Evolutionary conservation across 2,113 vertebrate species (phyloP), one percentile per base, ranked within the genome.

Genomic region (Pterocles gutturalis): DNA sequence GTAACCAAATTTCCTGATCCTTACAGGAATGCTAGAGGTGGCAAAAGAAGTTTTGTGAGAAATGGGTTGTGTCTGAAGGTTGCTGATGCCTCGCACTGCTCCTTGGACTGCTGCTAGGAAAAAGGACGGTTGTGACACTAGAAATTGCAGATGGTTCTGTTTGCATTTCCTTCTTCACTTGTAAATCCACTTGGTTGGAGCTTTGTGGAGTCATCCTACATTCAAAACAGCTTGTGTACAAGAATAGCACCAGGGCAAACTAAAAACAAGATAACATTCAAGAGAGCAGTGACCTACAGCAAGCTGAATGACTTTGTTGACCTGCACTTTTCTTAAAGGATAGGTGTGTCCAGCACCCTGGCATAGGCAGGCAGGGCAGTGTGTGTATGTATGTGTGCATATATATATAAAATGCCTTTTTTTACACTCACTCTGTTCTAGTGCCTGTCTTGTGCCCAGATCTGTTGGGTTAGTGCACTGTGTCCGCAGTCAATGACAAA

Each of bases 341-440:
- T 2, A 19, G 33, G 48, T 43, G 65, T 60, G 38, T 5, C 26
- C 53, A 76, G 73, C 49, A 65, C n/a, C 53, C 38, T 53, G 61
- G 33, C 13, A 19, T 2, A 7, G 34, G 7, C 14, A 45, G 36
- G 21, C 55, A 57, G 77, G 25, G 36, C 43, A 43, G 18, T 3
- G 8, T 69, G 64, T 34, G 58, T 71, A 15, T 80, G 26, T 34
- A 4, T 71, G 21, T 75, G 26, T 34, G 4, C 48, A 2, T 48
- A 4, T 13, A 24, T 3, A 2, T 17, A 6, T 60, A 41, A 5
- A 41, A 0, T 25, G 16, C 26, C 2, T 17, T 13, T 53, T 38
- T 87, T 21, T 36, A 41, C 17, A 11, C 22, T 43, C 4, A 0
- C 2, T 13, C 51, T 57, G 16, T 41, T 60, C 54, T 77, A 36